Evolutionary conservation across 2,888 invertebrate species (phyloP).

Genomic region (Drosophila sordidula): DNA sequence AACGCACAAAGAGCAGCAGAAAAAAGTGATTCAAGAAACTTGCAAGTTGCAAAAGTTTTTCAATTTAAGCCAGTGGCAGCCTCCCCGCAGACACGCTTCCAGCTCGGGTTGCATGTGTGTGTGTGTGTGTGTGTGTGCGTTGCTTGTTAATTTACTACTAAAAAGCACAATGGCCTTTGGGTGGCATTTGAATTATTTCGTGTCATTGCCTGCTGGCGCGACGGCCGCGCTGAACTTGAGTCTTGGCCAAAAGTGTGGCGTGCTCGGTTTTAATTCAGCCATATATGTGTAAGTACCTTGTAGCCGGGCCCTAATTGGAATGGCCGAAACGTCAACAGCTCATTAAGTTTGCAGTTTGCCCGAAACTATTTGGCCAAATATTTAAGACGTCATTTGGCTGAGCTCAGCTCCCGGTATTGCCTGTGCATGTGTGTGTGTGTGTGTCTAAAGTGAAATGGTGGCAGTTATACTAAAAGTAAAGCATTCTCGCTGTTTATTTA

Average conservation of each 20-base stretch:
- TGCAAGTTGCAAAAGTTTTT: constrained; percentile 74
- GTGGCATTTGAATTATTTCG: constrained; percentile 66
- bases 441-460: constrained; percentile 47
- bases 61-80: constrained; percentile 63
- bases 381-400: constrained; percentile 48
- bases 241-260: constrained; percentile 13
- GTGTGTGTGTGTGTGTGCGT: constrained; percentile 21
- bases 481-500: constrained; percentile 73
- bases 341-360: constrained; percentile 54
- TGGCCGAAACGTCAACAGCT: constrained; percentile 60
- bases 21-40: constrained; percentile 54
- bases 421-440: constrained; percentile 13
- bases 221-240: constrained; percentile 54
- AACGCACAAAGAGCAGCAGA: constrained; percentile 26
- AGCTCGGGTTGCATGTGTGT: constrained; percentile 15
- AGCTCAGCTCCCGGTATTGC: constrained; percentile 11
- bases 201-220: constrained; percentile 57
- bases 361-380: constrained; percentile 60
- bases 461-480: constrained; percentile 77
- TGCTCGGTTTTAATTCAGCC: constrained; percentile 37
- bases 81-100: constrained; percentile 1
- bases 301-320: constrained; percentile 53
- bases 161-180: constrained; percentile 59
- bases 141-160: constrained; percentile 73
- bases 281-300: constrained; percentile 23